These are phyloP conservation scores for Pollimyrus isidori DNA, from an alignment of 2,113 vertebrate species.

Conservation along the genomic window DNA sequence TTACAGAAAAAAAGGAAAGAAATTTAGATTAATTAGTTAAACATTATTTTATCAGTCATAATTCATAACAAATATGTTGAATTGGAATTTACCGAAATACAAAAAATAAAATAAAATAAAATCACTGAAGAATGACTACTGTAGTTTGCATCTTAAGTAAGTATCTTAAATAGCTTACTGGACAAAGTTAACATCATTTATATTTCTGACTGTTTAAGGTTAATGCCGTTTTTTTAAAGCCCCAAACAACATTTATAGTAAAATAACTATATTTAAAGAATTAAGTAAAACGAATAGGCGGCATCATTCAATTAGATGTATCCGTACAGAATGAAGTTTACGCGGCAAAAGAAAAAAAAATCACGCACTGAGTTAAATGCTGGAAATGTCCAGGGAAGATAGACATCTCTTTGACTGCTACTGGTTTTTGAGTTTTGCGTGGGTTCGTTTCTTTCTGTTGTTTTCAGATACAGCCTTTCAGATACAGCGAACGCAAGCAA, in stretches of 20 bases:
- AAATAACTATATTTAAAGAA: background rate
- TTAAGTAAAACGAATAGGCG: background rate
- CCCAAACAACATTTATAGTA: background rate
- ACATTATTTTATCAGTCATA: background rate
- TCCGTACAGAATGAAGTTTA: background rate
- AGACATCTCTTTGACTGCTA: background rate
- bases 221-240: background rate
- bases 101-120: background rate
- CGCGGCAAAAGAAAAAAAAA: background rate
- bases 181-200: background rate
- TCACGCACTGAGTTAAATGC: background rate
- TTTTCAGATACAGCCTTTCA: slow-evolving; percentile 8
- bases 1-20: background rate
- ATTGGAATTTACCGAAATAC: background rate
- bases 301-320: background rate
- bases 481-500: background rate
- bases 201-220: background rate
- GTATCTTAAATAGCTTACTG: background rate
- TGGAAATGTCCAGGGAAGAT: background rate
- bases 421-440: slow-evolving; percentile 10
- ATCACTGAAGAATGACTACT: background rate
- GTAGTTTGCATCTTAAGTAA: background rate
- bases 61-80: background rate
- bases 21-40: background rate
- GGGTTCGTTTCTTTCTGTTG: slow-evolving; percentile 3